phyloP scores from a whole-genome alignment of 2,113 vertebrate species.

The Peromyscus maniculatus region DNA sequence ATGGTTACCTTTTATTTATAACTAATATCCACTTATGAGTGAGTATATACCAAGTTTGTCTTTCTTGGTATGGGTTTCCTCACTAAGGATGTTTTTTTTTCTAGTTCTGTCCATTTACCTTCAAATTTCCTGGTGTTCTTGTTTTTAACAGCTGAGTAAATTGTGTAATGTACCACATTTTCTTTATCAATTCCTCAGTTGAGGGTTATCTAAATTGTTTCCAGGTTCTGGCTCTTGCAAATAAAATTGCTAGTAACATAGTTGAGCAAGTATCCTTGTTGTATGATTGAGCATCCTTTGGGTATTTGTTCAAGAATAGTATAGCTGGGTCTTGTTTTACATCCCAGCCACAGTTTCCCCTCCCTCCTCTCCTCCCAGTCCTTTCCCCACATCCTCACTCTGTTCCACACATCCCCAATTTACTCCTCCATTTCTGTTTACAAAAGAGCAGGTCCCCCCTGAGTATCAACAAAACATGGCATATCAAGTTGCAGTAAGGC shows the following conservation, averaged over 20 bases:
- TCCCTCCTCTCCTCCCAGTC: neutral
- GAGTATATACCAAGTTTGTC: neutral
- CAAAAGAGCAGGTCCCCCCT: neutral
- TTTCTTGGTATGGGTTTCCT: neutral
- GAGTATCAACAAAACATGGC: neutral
- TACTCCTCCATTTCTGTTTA: neutral
- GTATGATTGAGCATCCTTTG: neutral
- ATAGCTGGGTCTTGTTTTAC: neutral
- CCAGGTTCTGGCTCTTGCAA: neutral
- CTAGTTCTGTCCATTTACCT: neutral
- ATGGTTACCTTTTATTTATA: neutral
- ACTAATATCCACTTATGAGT: neutral
- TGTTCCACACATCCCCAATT: neutral
- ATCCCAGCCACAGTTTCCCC: neutral
- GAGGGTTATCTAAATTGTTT: neutral
- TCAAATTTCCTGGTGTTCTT: neutral
- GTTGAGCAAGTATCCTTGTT: neutral
- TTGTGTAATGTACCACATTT: neutral
- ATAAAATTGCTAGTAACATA: neutral
- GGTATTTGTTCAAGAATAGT: neutral
- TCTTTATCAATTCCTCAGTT: neutral
- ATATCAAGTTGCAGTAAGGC: neutral
- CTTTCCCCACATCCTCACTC: rapidly evolving
- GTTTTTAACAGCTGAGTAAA: neutral
- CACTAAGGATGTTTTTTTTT: neutral